Percentiles rank a stretch among this genome's conserved stretches.
These are phyloP conservation scores for Tinea semifulvella DNA, from an alignment of 2,888 invertebrate genomes.

Conservation along the genomic window DNA sequence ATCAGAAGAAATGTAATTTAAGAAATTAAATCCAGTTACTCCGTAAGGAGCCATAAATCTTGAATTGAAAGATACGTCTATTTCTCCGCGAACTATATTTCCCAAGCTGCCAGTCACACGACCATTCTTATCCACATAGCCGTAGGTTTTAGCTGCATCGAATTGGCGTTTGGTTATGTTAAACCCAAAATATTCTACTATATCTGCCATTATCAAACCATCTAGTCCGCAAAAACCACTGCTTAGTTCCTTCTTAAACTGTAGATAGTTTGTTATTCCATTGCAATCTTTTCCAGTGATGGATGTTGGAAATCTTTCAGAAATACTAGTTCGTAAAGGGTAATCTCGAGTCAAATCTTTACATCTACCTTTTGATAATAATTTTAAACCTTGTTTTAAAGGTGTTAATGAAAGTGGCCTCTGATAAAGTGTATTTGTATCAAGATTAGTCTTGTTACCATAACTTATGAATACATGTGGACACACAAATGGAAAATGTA, in stretches of 20 bases:
- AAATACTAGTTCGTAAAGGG: conserved; percentile 32
- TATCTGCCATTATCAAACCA: conserved; percentile 32
- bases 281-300: conserved; percentile 26
- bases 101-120: conserved; percentile 29
- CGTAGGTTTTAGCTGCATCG: conserved; percentile 25
- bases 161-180: conserved; percentile 22
- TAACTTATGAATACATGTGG: conserved; percentile 26
- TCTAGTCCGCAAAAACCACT: conserved; percentile 35
- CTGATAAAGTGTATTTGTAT: conserved; percentile 24
- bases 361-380: conserved; percentile 18
- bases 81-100: conserved; percentile 25
- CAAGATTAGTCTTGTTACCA: conserved; percentile 23
- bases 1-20: conserved; percentile 28
- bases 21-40: conserved; percentile 23
- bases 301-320: conserved; percentile 34
- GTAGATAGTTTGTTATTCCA: conserved; percentile 25
- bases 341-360: conserved; percentile 26
- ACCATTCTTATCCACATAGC: conserved; percentile 22
- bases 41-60: conserved; percentile 33
- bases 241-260: conserved; percentile 22
- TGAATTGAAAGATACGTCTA: conserved; percentile 41
- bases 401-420: conserved; percentile 27
- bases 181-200: conserved; percentile 29
- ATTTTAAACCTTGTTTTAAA: conserved; percentile 18
- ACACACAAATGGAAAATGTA: conserved; percentile 32